These are phyloP conservation scores for Myotis brandtii DNA, from an alignment of 2,113 vertebrate genomes.

Conservation along the genomic window DNA sequence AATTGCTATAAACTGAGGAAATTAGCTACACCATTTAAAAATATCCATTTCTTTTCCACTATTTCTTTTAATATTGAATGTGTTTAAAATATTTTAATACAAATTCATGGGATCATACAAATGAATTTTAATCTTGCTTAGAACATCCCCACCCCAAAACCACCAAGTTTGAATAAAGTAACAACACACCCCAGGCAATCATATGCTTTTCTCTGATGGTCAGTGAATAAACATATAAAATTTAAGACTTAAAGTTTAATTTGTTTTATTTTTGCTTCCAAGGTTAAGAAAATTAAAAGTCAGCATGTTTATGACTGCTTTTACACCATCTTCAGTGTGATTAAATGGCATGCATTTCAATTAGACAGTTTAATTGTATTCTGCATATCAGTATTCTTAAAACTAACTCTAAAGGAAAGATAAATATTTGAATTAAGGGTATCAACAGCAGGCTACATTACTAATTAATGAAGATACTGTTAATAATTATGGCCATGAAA, in stretches of 20 bases:
- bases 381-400: neutral
- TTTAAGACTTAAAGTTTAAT: neutral
- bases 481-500: neutral
- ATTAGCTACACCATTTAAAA: neutral
- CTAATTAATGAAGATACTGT: neutral
- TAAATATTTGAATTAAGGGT: neutral
- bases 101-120: neutral
- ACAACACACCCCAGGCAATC: neutral
- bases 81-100: neutral
- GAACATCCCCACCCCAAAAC: neutral
- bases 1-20: neutral
- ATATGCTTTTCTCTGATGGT: neutral
- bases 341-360: neutral
- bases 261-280: neutral
- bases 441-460: neutral
- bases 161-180: neutral
- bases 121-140: neutral
- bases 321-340: neutral
- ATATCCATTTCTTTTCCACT: neutral
- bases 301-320: neutral
- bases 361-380: constrained; percentile 2
- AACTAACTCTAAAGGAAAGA: neutral
- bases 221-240: neutral
- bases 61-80: constrained; percentile 4
- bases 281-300: constrained; percentile 18